A percentile compares a stretch with the other conserved stretches of the same genome.
These are phyloP conservation scores for Orthosia gothica DNA, from an alignment of 2,888 invertebrate species.

Conservation along the genomic window DNA sequence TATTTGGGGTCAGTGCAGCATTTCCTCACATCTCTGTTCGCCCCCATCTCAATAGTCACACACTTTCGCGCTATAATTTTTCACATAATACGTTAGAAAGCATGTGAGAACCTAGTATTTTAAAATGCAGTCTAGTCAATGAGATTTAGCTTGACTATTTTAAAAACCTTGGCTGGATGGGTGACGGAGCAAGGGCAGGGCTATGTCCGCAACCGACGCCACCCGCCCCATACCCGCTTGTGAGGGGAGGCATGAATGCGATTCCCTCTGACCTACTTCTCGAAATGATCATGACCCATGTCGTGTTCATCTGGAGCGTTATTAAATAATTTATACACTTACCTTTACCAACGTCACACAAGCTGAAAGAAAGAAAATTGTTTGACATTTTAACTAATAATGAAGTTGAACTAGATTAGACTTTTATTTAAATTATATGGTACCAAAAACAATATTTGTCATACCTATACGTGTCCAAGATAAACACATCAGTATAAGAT, in stretches of 20 bases:
- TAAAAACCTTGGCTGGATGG: constrained; percentile 44
- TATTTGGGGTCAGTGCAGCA: background rate
- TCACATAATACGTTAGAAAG: background rate
- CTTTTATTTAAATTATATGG: background rate
- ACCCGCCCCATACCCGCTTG: constrained; percentile 60
- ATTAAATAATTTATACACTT: constrained; percentile 31
- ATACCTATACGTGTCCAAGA: background rate
- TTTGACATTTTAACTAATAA: background rate
- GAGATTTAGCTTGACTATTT: constrained; percentile 41
- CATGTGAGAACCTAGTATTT: background rate
- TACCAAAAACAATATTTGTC: background rate
- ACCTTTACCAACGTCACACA: constrained; percentile 8
- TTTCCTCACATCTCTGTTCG: background rate
- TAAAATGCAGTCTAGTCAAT: constrained; percentile 45
- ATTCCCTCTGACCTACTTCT: constrained; percentile 84
- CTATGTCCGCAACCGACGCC: constrained; percentile 48
- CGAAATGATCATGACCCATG: constrained; percentile 84
- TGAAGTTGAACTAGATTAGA: background rate
- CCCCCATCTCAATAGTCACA: background rate
- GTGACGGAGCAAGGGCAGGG: constrained; percentile 73
- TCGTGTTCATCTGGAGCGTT: constrained; percentile 59
- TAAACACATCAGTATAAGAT: constrained; percentile 5
- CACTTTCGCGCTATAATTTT: background rate
- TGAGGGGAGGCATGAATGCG: constrained; percentile 74
- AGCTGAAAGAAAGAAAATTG: background rate